These are phyloP conservation scores for Pithys albifrons DNA, from an alignment of 2,113 vertebrate genomes.

Conservation along the genomic window DNA sequence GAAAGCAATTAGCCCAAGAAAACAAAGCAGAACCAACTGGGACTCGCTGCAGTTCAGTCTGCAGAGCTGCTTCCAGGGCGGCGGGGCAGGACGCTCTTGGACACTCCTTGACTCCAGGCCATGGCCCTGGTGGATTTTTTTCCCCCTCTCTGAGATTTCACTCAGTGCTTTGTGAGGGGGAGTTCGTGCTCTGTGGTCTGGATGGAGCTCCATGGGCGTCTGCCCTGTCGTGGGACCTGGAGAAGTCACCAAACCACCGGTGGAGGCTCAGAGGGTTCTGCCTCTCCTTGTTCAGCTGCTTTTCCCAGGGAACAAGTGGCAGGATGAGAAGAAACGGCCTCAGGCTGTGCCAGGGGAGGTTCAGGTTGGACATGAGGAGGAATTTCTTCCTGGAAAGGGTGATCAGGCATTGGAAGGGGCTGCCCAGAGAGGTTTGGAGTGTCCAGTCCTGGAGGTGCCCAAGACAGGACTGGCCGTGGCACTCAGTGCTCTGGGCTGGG, in stretches of 20 bases:
- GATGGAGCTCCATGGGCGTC: fast-evolving
- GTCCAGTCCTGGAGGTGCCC: background rate
- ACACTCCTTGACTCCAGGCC: background rate
- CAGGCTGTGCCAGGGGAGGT: background rate
- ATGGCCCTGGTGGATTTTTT: background rate
- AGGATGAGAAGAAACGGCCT: background rate
- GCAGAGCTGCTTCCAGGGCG: background rate
- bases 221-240: fast-evolving
- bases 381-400: background rate
- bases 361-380: background rate
- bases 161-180: background rate
- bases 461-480: background rate
- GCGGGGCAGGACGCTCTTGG: background rate
- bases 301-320: background rate
- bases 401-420: background rate
- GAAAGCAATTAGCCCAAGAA: conserved; percentile 24
- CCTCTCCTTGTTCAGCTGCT: background rate
- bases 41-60: background rate
- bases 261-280: background rate
- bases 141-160: background rate
- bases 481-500: background rate
- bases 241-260: background rate
- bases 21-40: conserved; percentile 12
- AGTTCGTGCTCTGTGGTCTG: background rate
- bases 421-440: background rate